A percentile compares a stretch with the other conserved stretches of the same genome.
Evolutionary conservation across 1,140 invertebrate species (phyloP).

Genomic region (Brachionus paranguensis): DNA sequence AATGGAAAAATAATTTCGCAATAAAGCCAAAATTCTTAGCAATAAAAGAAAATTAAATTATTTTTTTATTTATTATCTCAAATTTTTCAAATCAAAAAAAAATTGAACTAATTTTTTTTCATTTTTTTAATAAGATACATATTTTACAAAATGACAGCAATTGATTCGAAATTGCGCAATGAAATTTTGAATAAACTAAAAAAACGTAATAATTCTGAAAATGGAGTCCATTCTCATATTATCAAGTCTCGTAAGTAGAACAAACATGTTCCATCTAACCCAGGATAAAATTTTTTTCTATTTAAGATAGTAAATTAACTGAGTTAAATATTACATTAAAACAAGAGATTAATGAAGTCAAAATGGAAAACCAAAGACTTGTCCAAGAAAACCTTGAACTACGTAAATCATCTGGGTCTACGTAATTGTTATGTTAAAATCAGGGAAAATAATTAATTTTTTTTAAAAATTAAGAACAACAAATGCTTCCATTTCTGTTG

Average conservation of each 20-base stretch:
- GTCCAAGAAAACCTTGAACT: conserved; percentile 27
- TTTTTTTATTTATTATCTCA: neutral
- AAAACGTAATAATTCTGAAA: conserved; percentile 11
- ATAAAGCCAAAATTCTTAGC: neutral
- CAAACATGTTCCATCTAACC: too few species aligned
- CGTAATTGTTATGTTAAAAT: neutral
- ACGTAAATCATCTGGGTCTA: neutral
- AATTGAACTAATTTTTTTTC: neutral
- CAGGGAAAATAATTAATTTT: neutral
- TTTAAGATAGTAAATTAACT: neutral
- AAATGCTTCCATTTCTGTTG: neutral
- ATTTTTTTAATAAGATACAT: neutral
- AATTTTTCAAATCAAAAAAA: neutral
- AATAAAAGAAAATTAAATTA: neutral
- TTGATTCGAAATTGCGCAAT: neutral
- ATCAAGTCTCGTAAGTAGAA: conserved; percentile 30
- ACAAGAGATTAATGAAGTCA: conserved; percentile 5
- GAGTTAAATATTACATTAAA: conserved; percentile 6
- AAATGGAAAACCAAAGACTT: conserved; percentile 21
- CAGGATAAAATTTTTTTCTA: neutral
- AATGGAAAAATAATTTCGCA: neutral
- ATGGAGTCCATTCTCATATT: neutral
- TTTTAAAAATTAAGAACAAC: neutral
- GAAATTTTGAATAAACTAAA: neutral
- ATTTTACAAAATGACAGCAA: neutral